Conservation (phyloP, 2,113 vertebrate species). For the Pleuronectes platessa region DNA sequence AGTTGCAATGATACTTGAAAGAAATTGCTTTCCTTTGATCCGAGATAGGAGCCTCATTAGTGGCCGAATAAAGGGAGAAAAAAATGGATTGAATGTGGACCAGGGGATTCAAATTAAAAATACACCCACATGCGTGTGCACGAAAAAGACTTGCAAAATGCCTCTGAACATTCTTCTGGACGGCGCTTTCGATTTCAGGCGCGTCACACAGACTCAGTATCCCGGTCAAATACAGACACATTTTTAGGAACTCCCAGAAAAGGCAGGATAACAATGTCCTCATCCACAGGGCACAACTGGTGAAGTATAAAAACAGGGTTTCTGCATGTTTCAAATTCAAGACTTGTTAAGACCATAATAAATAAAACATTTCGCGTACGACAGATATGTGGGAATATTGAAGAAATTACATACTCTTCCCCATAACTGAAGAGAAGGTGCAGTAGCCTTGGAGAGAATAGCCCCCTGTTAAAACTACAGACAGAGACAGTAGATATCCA, state of each 20-base stretch:
- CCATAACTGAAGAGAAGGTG: too few relatives aligned
- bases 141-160: conserved; percentile 17
- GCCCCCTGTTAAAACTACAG: too few relatives aligned
- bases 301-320: too few relatives aligned
- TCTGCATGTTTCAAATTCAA: too few relatives aligned
- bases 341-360: too few relatives aligned
- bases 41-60: conserved; percentile 57
- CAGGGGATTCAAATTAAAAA: conserved; percentile 45
- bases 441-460: too few relatives aligned
- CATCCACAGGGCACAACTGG: too few relatives aligned
- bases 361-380: too few relatives aligned
- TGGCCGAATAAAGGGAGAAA: conserved; percentile 55
- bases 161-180: conserved; percentile 20
- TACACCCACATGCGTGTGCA: conserved; percentile 9
- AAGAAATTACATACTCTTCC: too few relatives aligned
- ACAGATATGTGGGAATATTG: too few relatives aligned
- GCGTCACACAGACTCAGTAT: background rate
- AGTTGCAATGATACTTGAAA: conserved; percentile 59
- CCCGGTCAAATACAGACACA: background rate
- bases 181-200: conserved; percentile 34
- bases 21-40: conserved; percentile 60
- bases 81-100: conserved; percentile 49
- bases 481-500: too few relatives aligned
- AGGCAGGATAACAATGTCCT: background rate
- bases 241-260: background rate